Evolutionary conservation across 2,797 vertebrate genomes (phyloP), one percentile per base, ranked within the genome.

Genomic region (Gobionotothen gibberifrons): DNA sequence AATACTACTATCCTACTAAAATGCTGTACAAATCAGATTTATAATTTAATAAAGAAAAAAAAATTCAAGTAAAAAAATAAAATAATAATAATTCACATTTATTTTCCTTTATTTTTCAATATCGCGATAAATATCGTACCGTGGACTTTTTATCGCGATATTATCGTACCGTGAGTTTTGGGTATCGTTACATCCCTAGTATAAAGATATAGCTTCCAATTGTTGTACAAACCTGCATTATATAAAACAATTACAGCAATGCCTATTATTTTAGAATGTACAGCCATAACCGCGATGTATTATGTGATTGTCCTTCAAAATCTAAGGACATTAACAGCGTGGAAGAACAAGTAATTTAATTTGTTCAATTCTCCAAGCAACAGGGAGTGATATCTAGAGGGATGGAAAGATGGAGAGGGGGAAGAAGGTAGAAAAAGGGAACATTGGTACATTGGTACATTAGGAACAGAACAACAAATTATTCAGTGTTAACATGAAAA

Each of bases 331-430:
- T 84, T 84, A 89, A 83, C 87, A 85, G 84, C 82, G 72, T 82
- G 86, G 54, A 84, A 53, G 83, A 78, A 89, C 73, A 81, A 84
- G 78, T 88, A 73, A 90, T 89, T 86, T 85, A 74, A 88, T 87
- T 89, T 85, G 67, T 75, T 87, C 76, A 73, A 67, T 91, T 77
- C 73, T 79, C 67, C 16, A 14, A 82, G 77, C 88, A 81, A 85
- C 74, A 58, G 86, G 83, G 83, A 83, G 79, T 60, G 40, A 77
- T 47, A 72, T 76, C n/a, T 44, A 44, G 48, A 72, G 44, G 43
- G 60, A 75, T 55, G 36, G 43, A 60, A 47, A 44, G 46, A 73
- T 43, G 13, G 29, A 52, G 36, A 63, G 9, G 6, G 12, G 56
- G 32, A 40, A 43, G 44, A 42, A 60, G 13, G 10, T 22, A n/a